Base-by-base conservation (phyloP, 2,113 vertebrate species). In the Colaptes auratus region DNA sequence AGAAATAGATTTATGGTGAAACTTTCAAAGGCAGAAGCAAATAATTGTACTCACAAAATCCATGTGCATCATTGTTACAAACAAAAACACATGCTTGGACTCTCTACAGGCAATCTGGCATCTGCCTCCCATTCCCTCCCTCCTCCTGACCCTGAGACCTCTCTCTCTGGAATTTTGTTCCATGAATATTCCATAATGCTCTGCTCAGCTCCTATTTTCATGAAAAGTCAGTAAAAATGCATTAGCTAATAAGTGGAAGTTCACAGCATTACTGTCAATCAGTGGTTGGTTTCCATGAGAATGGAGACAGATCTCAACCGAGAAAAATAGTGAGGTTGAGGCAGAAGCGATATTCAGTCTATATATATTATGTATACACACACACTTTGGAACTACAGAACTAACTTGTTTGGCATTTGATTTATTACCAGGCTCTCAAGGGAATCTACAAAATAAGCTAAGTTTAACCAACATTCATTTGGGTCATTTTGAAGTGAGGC, bases 41-140 rank as follows among this genome's bases (percentile, higher is more conserved):
- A 81, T 92, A 94, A 96, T 77, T 96, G 93, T 93, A 92, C 95
- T 85, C 93, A 3, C 95, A 96, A 97, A 97, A 96, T 90, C 82
- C 95, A 97, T 96, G 95, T 91, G 93, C 85, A 94, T 96, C 95
- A 95, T 88, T 89, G 85, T 91, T 95, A 95, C 91, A 96, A 97
- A 95, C 88, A 96, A 95, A 96, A 97, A 95, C 94, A 97, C 93
- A 96, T 95, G 94, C 94, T 95, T 97, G 94, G 94, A 95, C 82
- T 91, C 96, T 95, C 91, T 92, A 95, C 93, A 96, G 95, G 95
- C 94, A 96, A 95, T 96, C 94, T 97, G 94, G 96, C 94, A 95
- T 95, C 82, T 92, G 88, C 88, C 86, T 94, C 82, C 89, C 76
- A 96, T 94, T 95, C 93, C 94, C 94, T 95, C 93, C 89, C 94